A percentile compares a stretch with the other conserved stretches of the same genome.
These are phyloP conservation scores for Metellina segmentata DNA, from an alignment of 2,888 invertebrate genomes.

Conservation along the genomic window DNA sequence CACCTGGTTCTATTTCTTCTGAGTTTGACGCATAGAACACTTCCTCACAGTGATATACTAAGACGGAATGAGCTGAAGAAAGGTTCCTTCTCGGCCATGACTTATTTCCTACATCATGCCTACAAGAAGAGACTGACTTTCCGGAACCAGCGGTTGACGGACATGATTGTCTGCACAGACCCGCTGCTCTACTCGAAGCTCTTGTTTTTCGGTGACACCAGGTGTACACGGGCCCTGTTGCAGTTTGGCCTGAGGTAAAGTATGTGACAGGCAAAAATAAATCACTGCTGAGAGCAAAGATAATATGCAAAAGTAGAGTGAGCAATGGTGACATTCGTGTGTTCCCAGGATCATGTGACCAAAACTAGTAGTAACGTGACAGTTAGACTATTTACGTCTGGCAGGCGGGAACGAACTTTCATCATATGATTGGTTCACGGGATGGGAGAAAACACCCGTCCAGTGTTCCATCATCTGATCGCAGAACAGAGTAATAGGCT, in stretches of 20 bases:
- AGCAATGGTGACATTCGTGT: no score
- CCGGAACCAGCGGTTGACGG: background rate
- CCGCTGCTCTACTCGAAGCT: slow-evolving; percentile 3
- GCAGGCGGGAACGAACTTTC: no score
- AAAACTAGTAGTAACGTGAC: no score
- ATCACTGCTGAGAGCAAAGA: no score
- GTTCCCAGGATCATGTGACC: no score
- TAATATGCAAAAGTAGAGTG: no score
- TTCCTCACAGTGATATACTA: background rate
- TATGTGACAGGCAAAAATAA: no score
- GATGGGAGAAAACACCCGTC: no score
- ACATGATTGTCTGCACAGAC: background rate
- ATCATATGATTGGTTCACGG: no score
- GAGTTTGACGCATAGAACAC: background rate
- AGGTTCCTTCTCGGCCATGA: background rate
- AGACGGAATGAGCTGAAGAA: background rate
- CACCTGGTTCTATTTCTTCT: slow-evolving; percentile 4
- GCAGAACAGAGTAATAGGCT: no score
- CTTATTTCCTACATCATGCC: slow-evolving; percentile 25
- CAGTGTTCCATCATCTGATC: no score
- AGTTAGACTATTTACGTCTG: no score
- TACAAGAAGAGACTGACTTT: slow-evolving; percentile 14
- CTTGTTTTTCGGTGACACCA: background rate
- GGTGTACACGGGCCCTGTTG: background rate
- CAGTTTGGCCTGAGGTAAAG: slow-evolving; percentile 34